Base-by-base conservation (phyloP, 2,888 invertebrate species). In the Itoplectis maculator region DNA sequence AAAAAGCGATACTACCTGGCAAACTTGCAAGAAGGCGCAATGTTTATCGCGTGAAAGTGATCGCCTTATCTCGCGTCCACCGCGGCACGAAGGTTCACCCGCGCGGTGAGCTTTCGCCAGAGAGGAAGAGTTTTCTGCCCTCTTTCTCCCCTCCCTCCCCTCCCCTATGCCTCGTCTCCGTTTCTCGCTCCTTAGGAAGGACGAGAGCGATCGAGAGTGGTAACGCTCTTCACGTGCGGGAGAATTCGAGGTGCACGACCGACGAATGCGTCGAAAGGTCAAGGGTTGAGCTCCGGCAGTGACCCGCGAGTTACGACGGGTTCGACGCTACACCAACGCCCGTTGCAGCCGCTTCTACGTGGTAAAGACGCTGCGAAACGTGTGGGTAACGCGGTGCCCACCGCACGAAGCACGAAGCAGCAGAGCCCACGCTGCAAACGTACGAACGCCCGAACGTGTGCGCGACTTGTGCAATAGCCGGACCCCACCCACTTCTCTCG, bases 21-120 rank as follows among this genome's bases (percentile, higher is more conserved):
- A n/a, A n/a, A n/a, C n/a, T n/a, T n/a, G 45, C 2, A n/a, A n/a
- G n/a, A 1, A 1, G 7, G 45, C 45, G 2, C 4, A 45, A 45
- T 2, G n/a, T 45, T 45, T 45, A 9, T 45, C 45, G 61, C 40
- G 37, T 40, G 42, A 63, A 15, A 51, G 23, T 40, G 61, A 69
- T 69, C 37, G n/a, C 61, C 77, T 77, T 77, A 77, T 77, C 77
- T 69, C 61, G 47, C 6, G n/a, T 37, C 40, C 37, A n/a, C 11
- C 49, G 18, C 37, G 47, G 68, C 77, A 77, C 77, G 76, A 45
- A 15, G 47, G 47, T 23, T 95, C 94, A 23, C 98, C 98, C 1
- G 95, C 1, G 95, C 96, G 89, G 96, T 96, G 93, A 95, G 96
- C 29, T 95, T 98, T 88, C 94, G 96, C 88, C 0, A 93, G 93